phyloP scores from a whole-genome alignment of 2,797 vertebrate species.

The Psittacula derbiana region DNA sequence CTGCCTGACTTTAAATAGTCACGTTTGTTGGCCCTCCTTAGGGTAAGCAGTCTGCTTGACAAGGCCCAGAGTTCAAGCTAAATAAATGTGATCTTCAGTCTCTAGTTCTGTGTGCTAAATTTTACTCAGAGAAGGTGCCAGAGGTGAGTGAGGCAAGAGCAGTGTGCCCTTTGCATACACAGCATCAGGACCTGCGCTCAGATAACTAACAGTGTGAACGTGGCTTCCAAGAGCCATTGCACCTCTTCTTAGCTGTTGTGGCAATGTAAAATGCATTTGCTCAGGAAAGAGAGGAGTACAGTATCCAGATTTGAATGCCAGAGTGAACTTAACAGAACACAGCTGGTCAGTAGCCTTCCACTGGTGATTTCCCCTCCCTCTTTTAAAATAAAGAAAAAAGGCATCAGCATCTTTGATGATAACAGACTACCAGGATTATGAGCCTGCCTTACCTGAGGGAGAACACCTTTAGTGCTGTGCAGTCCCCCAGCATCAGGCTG shows the following conservation, averaged over 20 bases:
- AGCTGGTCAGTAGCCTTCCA: not conserved
- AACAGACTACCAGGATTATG: not conserved
- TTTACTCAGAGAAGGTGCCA: not conserved
- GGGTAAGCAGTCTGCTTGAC: not conserved
- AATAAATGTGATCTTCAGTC: not conserved
- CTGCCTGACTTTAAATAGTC: not conserved
- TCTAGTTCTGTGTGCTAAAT: not conserved
- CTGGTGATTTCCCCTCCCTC: not conserved
- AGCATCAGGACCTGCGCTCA: not conserved
- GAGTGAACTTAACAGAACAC: not conserved
- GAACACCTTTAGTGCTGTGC: not conserved
- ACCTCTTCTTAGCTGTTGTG: not conserved
- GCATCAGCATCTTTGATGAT: not conserved
- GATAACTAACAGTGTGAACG: accelerated
- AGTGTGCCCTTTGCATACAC: not conserved
- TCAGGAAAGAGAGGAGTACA: not conserved
- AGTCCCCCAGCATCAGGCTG: not conserved
- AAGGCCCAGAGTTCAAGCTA: not conserved
- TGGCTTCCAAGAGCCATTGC: not conserved
- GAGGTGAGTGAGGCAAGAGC: not conserved
- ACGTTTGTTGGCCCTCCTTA: not conserved
- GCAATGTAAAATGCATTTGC: not conserved
- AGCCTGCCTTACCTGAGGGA: not conserved
- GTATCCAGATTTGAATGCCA: not conserved
- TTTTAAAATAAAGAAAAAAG: not conserved